Percentiles rank a stretch among this genome's conserved stretches.
Conservation (phyloP, 2,888 invertebrate species). For the Girardia tigrina region DNA sequence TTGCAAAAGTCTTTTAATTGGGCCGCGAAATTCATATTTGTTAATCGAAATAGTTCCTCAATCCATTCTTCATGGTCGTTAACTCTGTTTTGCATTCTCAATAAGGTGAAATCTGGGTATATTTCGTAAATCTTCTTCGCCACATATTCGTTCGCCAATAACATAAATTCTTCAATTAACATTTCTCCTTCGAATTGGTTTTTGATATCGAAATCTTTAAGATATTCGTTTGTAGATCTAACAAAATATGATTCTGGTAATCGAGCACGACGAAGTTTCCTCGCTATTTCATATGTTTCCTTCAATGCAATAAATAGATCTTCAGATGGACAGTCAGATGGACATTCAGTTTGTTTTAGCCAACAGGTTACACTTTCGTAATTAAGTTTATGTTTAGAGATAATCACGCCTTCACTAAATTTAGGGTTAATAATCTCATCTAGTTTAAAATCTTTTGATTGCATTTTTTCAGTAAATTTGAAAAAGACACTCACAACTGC, state of each 20-base stretch:
- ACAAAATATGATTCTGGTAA: neutral
- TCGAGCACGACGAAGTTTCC: neutral
- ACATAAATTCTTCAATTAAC: neutral
- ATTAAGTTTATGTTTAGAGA: neutral
- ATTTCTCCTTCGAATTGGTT: neutral
- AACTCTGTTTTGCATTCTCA: neutral
- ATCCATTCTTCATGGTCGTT: neutral
- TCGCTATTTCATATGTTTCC: neutral
- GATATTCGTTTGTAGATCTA: neutral
- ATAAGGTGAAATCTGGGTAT: neutral
- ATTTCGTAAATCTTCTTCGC: neutral
- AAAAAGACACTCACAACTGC: neutral
- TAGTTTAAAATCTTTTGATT: neutral
- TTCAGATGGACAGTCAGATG: neutral
- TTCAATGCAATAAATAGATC: neutral
- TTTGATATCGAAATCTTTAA: neutral
- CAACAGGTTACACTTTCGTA: neutral
- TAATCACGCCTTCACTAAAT: neutral
- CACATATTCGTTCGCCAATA: neutral
- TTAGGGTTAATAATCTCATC: neutral
- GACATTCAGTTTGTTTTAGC: neutral
- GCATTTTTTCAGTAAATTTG: neutral
- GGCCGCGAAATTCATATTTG: neutral
- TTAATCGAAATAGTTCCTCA: neutral
- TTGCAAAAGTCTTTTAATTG: too few relatives aligned